Percentiles rank a stretch among this genome's conserved stretches.
These are phyloP conservation scores for Pelosia muscerda DNA, from an alignment of 2,888 invertebrate species.

Conservation along the genomic window DNA sequence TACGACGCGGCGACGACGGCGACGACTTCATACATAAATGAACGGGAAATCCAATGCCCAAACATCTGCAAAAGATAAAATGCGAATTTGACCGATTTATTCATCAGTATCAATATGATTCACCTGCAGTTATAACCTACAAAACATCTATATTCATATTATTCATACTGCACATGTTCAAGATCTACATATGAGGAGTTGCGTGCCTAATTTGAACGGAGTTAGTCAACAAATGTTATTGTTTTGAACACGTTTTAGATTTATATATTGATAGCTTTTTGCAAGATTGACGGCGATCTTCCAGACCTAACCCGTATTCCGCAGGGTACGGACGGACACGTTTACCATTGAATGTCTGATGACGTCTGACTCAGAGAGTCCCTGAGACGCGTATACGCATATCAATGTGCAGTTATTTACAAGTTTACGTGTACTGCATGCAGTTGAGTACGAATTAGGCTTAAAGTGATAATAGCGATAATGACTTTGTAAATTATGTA, in stretches of 20 bases:
- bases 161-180: slow-evolving; percentile 12
- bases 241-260: slow-evolving; percentile 35
- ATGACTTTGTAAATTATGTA: neutral
- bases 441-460: slow-evolving; percentile 9
- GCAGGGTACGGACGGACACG: slow-evolving; percentile 38
- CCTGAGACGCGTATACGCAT: slow-evolving; percentile 53
- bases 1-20: neutral
- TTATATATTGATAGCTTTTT: slow-evolving; percentile 29
- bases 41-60: neutral
- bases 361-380: slow-evolving; percentile 55
- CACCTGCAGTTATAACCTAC: slow-evolving; percentile 19
- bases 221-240: slow-evolving; percentile 28
- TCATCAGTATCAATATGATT: slow-evolving; percentile 16
- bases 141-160: neutral
- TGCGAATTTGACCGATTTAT: slow-evolving; percentile 13
- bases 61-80: neutral
- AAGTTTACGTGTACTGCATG: slow-evolving; percentile 27
- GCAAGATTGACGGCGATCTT: slow-evolving; percentile 37
- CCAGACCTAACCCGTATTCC: slow-evolving; percentile 43
- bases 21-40: slow-evolving; percentile 3
- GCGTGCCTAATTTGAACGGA: slow-evolving; percentile 11
- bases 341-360: slow-evolving; percentile 57
- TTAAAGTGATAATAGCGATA: neutral
- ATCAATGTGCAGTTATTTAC: slow-evolving; percentile 46
- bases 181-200: neutral